A percentile compares a stretch with the other conserved stretches of the same genome.
Conservation (phyloP, 2,888 invertebrate species). For the Liodrosophila aerea region DNA sequence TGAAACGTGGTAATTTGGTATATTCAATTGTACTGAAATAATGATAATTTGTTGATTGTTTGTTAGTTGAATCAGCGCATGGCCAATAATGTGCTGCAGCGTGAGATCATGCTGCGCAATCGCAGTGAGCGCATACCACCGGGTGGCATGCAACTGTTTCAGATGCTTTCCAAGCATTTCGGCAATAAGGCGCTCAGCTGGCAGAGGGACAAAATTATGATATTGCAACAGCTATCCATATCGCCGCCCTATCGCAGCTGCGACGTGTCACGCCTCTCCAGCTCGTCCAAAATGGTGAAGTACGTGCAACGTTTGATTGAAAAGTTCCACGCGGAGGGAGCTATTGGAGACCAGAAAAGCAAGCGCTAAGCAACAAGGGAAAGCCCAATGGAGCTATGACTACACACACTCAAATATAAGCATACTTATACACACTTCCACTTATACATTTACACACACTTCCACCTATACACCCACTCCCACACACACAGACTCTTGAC, state of each 20-base stretch:
- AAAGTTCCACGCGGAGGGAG: slow-evolving; percentile 24
- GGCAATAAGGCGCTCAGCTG: slow-evolving; percentile 20
- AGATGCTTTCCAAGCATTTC: slow-evolving; percentile 31
- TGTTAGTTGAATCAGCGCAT: slow-evolving; percentile 37
- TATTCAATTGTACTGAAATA: too few relatives aligned
- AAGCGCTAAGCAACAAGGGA: not conserved
- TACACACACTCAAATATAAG: not conserved
- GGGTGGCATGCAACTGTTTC: slow-evolving; percentile 32
- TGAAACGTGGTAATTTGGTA: too few relatives aligned
- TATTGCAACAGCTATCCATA: slow-evolving; percentile 35
- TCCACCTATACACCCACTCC: not conserved
- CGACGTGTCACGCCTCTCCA: slow-evolving; percentile 17
- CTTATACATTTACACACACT: not conserved
- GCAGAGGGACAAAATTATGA: slow-evolving; percentile 25
- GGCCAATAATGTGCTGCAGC: slow-evolving; percentile 14
- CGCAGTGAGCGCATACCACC: slow-evolving; percentile 24
- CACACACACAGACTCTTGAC: not conserved
- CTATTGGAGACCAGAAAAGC: not conserved
- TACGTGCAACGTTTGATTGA: slow-evolving; percentile 35
- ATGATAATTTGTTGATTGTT: too few relatives aligned
- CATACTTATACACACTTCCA: not conserved
- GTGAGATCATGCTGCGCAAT: slow-evolving; percentile 19
- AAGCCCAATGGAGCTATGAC: not conserved
- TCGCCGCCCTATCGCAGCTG: slow-evolving; percentile 40
- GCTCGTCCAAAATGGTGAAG: slow-evolving; percentile 24